Conservation (phyloP, 2,797 vertebrate genomes). For the Eutrigla gurnardus region DNA sequence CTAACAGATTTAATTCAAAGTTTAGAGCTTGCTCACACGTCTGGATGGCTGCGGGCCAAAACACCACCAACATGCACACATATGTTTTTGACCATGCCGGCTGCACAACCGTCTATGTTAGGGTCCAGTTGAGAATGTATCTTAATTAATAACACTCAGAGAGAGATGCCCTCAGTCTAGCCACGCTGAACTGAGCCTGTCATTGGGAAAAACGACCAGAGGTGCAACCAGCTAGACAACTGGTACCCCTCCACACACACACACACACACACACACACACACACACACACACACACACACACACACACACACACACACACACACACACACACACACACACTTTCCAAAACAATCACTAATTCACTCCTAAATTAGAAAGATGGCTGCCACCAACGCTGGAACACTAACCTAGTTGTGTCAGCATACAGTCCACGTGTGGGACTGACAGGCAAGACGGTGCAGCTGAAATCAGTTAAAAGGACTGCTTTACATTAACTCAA, state of each 20-base stretch:
- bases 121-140: neutral
- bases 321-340: too few relatives aligned
- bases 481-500: neutral
- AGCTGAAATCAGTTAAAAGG: neutral
- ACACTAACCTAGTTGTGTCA: conserved; percentile 42
- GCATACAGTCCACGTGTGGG: neutral
- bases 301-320: too few relatives aligned
- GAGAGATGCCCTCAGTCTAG: neutral
- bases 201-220: conserved; percentile 15
- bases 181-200: neutral
- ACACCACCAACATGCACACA: neutral
- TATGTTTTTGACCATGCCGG: neutral
- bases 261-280: too few relatives aligned
- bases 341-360: conserved; percentile 18
- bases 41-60: neutral
- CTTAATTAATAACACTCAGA: neutral
- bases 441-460: neutral
- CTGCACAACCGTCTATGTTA: neutral
- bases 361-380: conserved; percentile 27
- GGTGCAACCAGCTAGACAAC: neutral
- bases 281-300: too few relatives aligned
- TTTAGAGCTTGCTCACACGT: neutral
- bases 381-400: neutral
- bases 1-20: neutral
- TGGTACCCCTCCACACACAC: neutral